Evolutionary conservation across 1,140 invertebrate genomes (phyloP), one percentile per base, ranked within the genome.

Genomic region (Ridgeia piscesae): DNA sequence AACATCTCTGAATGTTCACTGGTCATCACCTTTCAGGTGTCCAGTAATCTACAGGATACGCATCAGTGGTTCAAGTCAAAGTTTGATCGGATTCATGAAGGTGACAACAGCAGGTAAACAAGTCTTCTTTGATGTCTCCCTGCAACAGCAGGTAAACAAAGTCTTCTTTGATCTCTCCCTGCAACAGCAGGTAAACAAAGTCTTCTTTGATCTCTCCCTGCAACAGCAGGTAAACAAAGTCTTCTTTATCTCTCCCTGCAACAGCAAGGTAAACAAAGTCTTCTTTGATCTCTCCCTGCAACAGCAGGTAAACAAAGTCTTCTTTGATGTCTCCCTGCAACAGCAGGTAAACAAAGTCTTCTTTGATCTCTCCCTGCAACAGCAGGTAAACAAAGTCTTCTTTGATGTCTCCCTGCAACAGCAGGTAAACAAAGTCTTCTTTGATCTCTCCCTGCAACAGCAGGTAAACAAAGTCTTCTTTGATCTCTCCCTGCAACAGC

Each of bases 31-130:
- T 77, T 77, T n/a, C 90, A 95, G 95, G 94, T 95, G 34, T 95
- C 94, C n/a, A 92, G 93, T 33, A 95, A 95, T 93, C 93, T 95
- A 77, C 93, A 95, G 92, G 95, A 95, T 93, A 95, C 95, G 14
- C 95, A 95, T 93, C 94, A 95, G 33, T 95, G 95, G 95, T 95
- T 95, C 91, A 95, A 94, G 91, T 93, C 93, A 92, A 95, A 94
- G 92, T 95, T 95, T 94, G 94, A 95, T 34, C 94, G 94, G 77
- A 92, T 95, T n/a, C 95, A 95, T 92, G 92, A 94, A 34, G 95
- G 95, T 77, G 58, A 4, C 58, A 9, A 21, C 17, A 21, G 58
- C 17, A 77, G 58, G 58, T 77, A 77, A 17, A 77, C 8, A 77
- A 77, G 8, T 77, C 17, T 77, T 77, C 58, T 31, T 77, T 77